Base-by-base conservation (phyloP, 2,888 invertebrate species). In the Tetragnatha montana region DNA sequence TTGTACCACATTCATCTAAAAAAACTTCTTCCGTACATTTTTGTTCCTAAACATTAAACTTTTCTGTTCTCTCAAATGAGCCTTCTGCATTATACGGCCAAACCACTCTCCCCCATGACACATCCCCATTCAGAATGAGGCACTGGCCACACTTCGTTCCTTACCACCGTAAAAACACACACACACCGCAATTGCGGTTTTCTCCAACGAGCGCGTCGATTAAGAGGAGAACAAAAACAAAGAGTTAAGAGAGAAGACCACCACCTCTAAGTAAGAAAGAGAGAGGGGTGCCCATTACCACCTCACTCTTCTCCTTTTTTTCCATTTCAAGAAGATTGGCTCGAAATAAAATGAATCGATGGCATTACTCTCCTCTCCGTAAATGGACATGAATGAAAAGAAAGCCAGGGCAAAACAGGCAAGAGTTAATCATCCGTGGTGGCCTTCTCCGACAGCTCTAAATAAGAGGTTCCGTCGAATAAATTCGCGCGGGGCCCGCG, bases 391-490 rank as follows among this genome's bases (percentile, higher is more conserved):
- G 60, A 60, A 60, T 78, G 78, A 7, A 17, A 47, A n/a, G 47
- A 14, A 78, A 75, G 17, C 49, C 35, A 47, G 49, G 21, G 60
- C 35, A 22, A 71, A 49, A 14, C 68, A 8, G 82, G 14, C 49
- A 35, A 49, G 75, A 76, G 75, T 84, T 84, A 84, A 84, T 84
- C 83, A 84, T 84, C 83, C 83, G 49, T 69, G 69, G 76, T 60
- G 12, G 60, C 83, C 83, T 69, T 80, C 75, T 84, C 82, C 68
- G 83, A 84, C 83, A 84, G 74, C 74, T 80, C 80, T 86, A 86
- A 86, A 86, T 86, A 86, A 86, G 86, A 86, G 86, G 86, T 86
- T 86, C 86, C 74, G 60, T 86, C 74, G 86, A 86, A 86, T 86
- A 86, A 86, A 86, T 86, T 86, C 86, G 80, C 86, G 86, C 86